A percentile compares a stretch with the other conserved stretches of the same genome.
Evolutionary conservation across 2,888 invertebrate species (phyloP).

Genomic region (Elysia crispata): DNA sequence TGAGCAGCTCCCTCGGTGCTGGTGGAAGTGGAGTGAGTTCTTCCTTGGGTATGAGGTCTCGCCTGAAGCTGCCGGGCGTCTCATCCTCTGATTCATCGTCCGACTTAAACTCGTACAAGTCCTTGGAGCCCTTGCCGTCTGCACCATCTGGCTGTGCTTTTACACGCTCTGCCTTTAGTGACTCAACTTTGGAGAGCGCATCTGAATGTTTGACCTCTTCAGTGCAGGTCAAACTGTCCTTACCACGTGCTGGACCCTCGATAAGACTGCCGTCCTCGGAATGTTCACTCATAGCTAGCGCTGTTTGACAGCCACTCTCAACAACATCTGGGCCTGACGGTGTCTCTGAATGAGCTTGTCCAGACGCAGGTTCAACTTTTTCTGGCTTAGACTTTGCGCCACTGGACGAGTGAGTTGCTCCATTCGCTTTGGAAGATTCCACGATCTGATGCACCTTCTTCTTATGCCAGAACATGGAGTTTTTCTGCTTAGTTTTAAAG

Average conservation of each 20-base stretch:
- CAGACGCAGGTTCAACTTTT: background rate
- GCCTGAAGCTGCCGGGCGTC: slow-evolving; percentile 49
- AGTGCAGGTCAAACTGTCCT: background rate
- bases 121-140: slow-evolving; percentile 37
- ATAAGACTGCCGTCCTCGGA: background rate
- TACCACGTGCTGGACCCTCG: background rate
- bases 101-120: slow-evolving; percentile 70
- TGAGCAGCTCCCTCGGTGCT: slow-evolving; percentile 51
- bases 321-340: background rate
- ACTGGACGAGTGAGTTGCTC: background rate
- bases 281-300: background rate
- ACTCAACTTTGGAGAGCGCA: slow-evolving; percentile 12
- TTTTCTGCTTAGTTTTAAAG: slow-evolving; percentile 74
- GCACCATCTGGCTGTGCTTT: slow-evolving; percentile 26
- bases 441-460: slow-evolving; percentile 57
- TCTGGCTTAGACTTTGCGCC: background rate
- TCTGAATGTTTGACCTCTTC: background rate
- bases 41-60: slow-evolving; percentile 46
- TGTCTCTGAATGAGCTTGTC: background rate
- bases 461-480: slow-evolving; percentile 73
- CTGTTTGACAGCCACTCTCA: background rate
- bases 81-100: slow-evolving; percentile 69
- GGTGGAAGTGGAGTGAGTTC: slow-evolving; percentile 50
- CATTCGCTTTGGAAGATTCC: slow-evolving; percentile 24
- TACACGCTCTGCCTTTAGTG: slow-evolving; percentile 19